phyloP scores from a whole-genome alignment of 1,140 invertebrate species.

The Megalopta genalis region DNA sequence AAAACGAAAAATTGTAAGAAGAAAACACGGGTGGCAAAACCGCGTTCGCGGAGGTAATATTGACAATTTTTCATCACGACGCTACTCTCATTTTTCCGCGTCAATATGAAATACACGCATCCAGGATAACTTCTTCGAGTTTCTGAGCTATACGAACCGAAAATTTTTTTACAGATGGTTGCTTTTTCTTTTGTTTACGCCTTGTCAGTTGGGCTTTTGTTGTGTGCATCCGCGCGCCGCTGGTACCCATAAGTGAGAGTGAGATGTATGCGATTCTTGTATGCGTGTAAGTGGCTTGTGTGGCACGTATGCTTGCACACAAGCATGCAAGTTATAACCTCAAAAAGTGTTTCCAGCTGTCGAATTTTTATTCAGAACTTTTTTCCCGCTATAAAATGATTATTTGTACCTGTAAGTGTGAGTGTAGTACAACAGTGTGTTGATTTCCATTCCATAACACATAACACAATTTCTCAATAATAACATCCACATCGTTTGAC shows the following conservation, averaged over 20 bases:
- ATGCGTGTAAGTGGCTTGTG: conserved; percentile 59
- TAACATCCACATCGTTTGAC: background rate
- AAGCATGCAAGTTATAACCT: conserved; percentile 71
- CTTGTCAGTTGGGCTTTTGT: conserved; percentile 77
- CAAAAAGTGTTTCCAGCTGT: conserved; percentile 73
- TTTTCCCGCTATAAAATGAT: background rate
- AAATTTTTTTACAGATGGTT: conserved; percentile 46
- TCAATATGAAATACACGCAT: conserved; percentile 39
- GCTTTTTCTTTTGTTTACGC: conserved; percentile 78
- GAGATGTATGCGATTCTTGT: conserved; percentile 45
- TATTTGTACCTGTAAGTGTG: background rate
- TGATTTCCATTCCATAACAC: background rate
- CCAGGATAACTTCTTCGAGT: conserved; percentile 22
- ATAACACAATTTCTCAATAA: background rate
- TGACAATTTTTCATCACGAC: conserved; percentile 72
- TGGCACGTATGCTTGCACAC: conserved; percentile 65
- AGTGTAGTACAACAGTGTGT: background rate
- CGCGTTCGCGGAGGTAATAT: conserved; percentile 75
- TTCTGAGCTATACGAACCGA: conserved; percentile 2
- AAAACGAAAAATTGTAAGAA: conserved; percentile 49
- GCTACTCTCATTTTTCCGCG: conserved; percentile 62
- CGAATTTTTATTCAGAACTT: conserved; percentile 50
- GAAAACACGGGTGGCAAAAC: conserved; percentile 73
- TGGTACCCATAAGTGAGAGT: conserved; percentile 59
- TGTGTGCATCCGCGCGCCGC: conserved; percentile 74